These are phyloP conservation scores for Falco novaeseelandiae DNA, from an alignment of 2,797 vertebrate genomes.

Conservation along the genomic window DNA sequence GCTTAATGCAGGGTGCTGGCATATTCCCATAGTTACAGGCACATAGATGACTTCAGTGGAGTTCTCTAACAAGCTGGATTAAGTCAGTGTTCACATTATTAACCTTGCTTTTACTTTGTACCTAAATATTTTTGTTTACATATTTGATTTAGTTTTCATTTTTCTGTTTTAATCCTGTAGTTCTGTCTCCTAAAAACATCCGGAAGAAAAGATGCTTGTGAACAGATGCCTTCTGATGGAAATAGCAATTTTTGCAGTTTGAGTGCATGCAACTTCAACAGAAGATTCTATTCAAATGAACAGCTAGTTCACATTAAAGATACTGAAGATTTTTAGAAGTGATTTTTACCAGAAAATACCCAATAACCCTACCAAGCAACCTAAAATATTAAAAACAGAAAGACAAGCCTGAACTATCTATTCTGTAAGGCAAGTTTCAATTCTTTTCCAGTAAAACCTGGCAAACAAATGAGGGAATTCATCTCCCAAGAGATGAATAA, in stretches of 20 bases:
- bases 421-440: background rate
- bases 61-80: background rate
- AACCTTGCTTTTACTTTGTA: background rate
- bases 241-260: background rate
- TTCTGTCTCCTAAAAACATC: background rate
- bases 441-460: background rate
- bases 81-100: background rate
- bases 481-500: background rate
- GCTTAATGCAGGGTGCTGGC: background rate
- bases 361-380: background rate
- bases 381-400: background rate
- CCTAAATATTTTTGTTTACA: background rate
- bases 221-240: background rate
- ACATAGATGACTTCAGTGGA: background rate
- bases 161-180: background rate
- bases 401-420: background rate
- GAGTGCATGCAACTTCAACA: background rate
- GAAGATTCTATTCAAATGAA: background rate
- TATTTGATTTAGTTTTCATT: background rate
- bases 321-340: background rate
- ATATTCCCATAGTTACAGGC: background rate
- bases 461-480: background rate
- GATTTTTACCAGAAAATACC: background rate
- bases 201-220: background rate
- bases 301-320: background rate